phyloP scores from a whole-genome alignment of 2,113 vertebrate genomes.

The Podarcis muralis region DNA sequence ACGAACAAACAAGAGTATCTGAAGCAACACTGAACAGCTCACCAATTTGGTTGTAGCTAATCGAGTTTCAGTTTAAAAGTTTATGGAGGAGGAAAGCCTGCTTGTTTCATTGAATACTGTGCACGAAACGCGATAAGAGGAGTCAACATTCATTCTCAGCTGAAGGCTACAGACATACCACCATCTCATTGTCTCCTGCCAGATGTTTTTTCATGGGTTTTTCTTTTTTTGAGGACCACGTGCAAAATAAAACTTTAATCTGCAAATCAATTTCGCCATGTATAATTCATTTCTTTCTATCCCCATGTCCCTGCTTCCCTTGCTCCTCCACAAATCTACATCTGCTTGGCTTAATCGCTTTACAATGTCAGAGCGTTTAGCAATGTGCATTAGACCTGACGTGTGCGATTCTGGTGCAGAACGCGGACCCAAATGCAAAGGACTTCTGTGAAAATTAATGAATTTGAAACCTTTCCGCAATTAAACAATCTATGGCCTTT shows the following conservation, averaged over 20 bases:
- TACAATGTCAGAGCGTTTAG: conserved; percentile 38
- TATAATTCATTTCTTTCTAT: conserved; percentile 53
- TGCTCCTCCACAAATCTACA: conserved; percentile 17
- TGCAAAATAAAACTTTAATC: conserved; percentile 63
- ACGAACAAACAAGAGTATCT: not conserved
- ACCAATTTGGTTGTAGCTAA: not conserved
- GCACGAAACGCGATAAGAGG: not conserved
- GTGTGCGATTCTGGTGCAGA: conserved; percentile 45
- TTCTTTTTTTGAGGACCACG: conserved; percentile 26
- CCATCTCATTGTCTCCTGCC: conserved; percentile 12
- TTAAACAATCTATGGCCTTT: no score
- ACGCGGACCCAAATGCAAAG: conserved; percentile 6
- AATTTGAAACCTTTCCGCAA: not conserved
- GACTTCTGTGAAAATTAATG: not conserved
- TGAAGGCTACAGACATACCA: conserved; percentile 17
- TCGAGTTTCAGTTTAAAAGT: not conserved
- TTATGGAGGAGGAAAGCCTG: not conserved
- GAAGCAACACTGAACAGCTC: not conserved
- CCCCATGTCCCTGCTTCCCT: not conserved
- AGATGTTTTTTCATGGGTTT: conserved; percentile 43
- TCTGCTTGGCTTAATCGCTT: conserved; percentile 65
- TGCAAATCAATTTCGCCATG: conserved; percentile 49
- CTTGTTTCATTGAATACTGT: not conserved
- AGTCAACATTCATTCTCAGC: conserved; percentile 30
- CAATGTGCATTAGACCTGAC: conserved; percentile 15